These are phyloP conservation scores for Platichthys stellatus DNA, from an alignment of 2,113 vertebrate genomes.

Conservation along the genomic window DNA sequence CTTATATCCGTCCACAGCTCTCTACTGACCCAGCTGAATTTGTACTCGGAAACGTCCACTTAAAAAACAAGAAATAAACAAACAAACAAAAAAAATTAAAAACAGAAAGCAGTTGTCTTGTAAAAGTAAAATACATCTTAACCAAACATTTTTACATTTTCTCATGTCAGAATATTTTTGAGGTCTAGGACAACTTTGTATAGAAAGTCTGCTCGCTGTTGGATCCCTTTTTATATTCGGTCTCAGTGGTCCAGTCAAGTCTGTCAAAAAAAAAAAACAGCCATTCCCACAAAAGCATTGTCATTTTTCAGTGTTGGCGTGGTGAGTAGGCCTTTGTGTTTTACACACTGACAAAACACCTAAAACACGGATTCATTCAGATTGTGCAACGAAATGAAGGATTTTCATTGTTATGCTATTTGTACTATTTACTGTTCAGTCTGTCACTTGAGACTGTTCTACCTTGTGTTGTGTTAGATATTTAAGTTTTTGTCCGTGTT, in stretches of 20 bases:
- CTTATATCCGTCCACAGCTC: slow-evolving; percentile 74
- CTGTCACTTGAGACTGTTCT: slow-evolving; percentile 80
- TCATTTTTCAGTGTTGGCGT: slow-evolving; percentile 58
- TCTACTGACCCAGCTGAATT: slow-evolving; percentile 66
- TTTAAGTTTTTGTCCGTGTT: slow-evolving; percentile 59
- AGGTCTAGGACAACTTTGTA: slow-evolving; percentile 65
- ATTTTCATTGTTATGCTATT: slow-evolving; percentile 84
- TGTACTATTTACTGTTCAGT: slow-evolving; percentile 85
- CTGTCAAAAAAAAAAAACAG: slow-evolving; percentile 52
- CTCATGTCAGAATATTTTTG: slow-evolving; percentile 60
- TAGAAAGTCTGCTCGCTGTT: slow-evolving; percentile 65
- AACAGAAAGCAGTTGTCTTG: slow-evolving; percentile 50
- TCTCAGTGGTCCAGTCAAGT: slow-evolving; percentile 71
- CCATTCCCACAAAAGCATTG: slow-evolving; percentile 67
- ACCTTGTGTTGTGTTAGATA: slow-evolving; percentile 82
- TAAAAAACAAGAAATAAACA: slow-evolving; percentile 18
- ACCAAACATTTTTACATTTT: slow-evolving; percentile 58
- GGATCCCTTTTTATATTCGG: slow-evolving; percentile 64
- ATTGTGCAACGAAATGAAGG: slow-evolving; percentile 68
- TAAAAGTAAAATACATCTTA: slow-evolving; percentile 53
- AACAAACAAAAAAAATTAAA: not conserved
- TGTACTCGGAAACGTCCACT: slow-evolving; percentile 62
- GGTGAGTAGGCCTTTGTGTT: slow-evolving; percentile 53
- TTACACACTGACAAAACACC: slow-evolving; percentile 43
- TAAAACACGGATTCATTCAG: slow-evolving; percentile 37